phyloP scores from a whole-genome alignment of 2,888 invertebrate genomes.

The Sclerodermus sp. region DNA sequence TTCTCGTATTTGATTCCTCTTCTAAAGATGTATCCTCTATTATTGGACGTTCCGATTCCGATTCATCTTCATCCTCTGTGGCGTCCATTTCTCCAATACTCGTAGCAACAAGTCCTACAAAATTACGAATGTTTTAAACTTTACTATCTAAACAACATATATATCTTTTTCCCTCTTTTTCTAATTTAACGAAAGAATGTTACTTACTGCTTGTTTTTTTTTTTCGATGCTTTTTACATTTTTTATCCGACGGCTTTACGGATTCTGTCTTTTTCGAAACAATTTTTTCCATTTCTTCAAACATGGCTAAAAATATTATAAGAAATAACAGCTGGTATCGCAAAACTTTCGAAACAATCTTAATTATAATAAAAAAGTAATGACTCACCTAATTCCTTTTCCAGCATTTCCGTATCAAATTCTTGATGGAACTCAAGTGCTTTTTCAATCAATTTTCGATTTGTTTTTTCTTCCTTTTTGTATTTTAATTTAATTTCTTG shows the following conservation, averaged over 20 bases:
- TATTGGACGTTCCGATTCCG: conserved; percentile 2
- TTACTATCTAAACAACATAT: neutral
- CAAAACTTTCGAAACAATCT: conserved; percentile 7
- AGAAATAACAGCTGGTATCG: conserved; percentile 1
- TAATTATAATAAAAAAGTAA: conserved; percentile 7
- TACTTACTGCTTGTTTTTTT: conserved; percentile 26
- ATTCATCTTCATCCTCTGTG: conserved; percentile 27
- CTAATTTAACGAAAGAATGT: neutral
- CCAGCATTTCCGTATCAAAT: conserved; percentile 68
- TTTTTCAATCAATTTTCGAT: conserved; percentile 73
- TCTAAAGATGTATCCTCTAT: neutral
- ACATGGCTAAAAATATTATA: conserved; percentile 26
- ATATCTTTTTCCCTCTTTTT: too few relatives aligned
- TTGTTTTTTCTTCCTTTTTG: conserved; percentile 84
- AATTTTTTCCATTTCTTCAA: conserved; percentile 34
- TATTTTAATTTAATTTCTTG: conserved; percentile 89
- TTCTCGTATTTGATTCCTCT: too few relatives aligned
- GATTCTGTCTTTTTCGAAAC: neutral
- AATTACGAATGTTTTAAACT: conserved; percentile 3
- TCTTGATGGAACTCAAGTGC: conserved; percentile 71
- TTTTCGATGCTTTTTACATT: conserved; percentile 13
- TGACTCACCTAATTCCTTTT: conserved; percentile 61
- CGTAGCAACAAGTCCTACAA: conserved; percentile 29
- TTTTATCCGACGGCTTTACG: conserved; percentile 4
- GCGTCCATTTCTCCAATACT: conserved; percentile 51